Conservation (phyloP, 2,888 invertebrate species). For the Stomorhina lunata region DNA sequence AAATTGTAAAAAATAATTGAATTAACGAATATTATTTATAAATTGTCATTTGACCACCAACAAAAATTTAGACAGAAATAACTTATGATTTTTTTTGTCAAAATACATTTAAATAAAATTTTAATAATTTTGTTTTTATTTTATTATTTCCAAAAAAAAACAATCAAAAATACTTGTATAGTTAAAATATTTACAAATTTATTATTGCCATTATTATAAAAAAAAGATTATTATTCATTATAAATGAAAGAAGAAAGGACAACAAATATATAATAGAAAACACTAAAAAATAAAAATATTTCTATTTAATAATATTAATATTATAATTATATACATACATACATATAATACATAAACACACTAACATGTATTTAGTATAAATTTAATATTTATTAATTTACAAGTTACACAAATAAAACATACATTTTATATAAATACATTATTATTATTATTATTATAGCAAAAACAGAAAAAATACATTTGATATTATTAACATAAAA, state of each 20-base stretch:
- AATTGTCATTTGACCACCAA: background rate
- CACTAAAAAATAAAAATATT: constrained; percentile 23
- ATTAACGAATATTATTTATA: constrained; percentile 7
- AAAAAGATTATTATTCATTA: constrained; percentile 57
- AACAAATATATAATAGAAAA: constrained; percentile 4
- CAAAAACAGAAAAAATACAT: constrained; percentile 60
- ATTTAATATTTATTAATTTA: constrained; percentile 61
- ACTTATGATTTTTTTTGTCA: background rate
- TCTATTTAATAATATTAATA: background rate
- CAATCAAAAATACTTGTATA: constrained; percentile 25
- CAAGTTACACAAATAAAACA: constrained; percentile 44
- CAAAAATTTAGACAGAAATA: background rate
- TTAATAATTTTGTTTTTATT: background rate
- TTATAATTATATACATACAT: background rate
- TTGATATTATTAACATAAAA: constrained; percentile 60
- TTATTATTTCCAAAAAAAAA: constrained; percentile 7
- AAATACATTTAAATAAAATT: background rate
- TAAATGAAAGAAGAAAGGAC: constrained; percentile 48
- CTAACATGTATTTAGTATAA: constrained; percentile 44
- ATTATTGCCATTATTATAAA: constrained; percentile 9
- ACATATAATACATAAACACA: background rate
- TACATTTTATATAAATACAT: constrained; percentile 15
- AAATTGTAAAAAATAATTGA: constrained; percentile 51
- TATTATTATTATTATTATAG: constrained; percentile 58
- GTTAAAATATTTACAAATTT: constrained; percentile 33